phyloP scores from a whole-genome alignment of 2,888 invertebrate species.

The Meteorus colon region DNA sequence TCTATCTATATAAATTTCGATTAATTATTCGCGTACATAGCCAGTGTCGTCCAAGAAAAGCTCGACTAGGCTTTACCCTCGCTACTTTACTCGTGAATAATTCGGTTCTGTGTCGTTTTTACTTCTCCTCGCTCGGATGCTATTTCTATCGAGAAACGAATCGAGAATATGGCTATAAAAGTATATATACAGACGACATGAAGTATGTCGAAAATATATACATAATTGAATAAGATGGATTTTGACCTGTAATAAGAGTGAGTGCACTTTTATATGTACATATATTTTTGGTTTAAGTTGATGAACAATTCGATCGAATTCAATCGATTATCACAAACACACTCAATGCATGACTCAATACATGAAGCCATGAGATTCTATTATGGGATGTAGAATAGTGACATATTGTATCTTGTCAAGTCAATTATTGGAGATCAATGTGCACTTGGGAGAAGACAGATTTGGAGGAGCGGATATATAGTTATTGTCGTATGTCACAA shows the following conservation, averaged over 20 bases:
- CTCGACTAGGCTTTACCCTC: slow-evolving; percentile 37
- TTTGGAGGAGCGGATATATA: not conserved
- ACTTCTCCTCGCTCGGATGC: slow-evolving; percentile 18
- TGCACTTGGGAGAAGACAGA: not conserved
- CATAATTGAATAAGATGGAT: not conserved
- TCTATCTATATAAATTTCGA: slow-evolving; percentile 64
- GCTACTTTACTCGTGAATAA: slow-evolving; percentile 47
- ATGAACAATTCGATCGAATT: not conserved
- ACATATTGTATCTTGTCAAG: not conserved
- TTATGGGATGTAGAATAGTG: not conserved
- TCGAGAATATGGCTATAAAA: slow-evolving; percentile 21
- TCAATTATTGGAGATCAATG: not conserved
- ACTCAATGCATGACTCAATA: not conserved
- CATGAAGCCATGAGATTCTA: not conserved
- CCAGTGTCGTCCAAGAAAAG: slow-evolving; percentile 50
- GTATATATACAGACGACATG: not conserved
- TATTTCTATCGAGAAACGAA: slow-evolving; percentile 39
- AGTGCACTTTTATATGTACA: too few species aligned
- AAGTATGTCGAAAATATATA: slow-evolving; percentile 11
- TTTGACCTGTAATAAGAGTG: too few species aligned
- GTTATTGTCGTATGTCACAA: not conserved
- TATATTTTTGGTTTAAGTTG: too few species aligned
- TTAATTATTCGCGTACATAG: slow-evolving; percentile 60
- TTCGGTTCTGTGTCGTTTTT: slow-evolving; percentile 48
- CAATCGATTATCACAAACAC: not conserved